Conservation (phyloP, 2,888 invertebrate genomes). For the Cabera pusaria region DNA sequence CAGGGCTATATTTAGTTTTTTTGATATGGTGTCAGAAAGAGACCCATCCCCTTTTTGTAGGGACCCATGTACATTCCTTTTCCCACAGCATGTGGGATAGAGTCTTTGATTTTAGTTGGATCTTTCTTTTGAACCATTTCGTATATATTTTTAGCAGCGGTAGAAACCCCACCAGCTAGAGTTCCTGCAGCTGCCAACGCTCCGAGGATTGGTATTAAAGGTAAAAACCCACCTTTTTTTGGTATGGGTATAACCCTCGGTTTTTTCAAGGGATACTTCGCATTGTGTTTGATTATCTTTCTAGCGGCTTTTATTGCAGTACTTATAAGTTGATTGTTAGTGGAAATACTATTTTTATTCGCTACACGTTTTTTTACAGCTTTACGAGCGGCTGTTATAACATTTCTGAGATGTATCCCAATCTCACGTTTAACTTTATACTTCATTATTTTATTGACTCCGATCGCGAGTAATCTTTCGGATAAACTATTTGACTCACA, state of each 20-base stretch:
- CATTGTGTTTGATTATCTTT: no score
- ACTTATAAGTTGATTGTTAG: no score
- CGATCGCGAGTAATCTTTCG: no score
- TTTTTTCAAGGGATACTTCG: no score
- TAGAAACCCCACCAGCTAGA: background rate
- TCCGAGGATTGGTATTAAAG: background rate
- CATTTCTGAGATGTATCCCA: no score
- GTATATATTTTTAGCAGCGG: background rate
- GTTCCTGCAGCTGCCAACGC: background rate
- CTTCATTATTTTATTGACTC: no score
- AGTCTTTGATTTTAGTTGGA: conserved; percentile 5
- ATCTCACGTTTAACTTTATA: no score
- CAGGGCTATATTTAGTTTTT: background rate
- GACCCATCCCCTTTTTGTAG: background rate
- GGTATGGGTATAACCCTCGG: background rate
- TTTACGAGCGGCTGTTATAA: no score
- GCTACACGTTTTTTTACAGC: no score
- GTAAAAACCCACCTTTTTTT: background rate
- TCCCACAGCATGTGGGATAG: background rate
- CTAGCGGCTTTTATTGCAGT: no score
- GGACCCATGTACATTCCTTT: background rate
- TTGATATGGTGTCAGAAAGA: background rate
- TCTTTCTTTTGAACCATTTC: conserved; percentile 17
- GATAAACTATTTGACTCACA: no score
- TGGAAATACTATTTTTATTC: no score